phyloP scores from a whole-genome alignment of 2,797 vertebrate species.

The Lutjanus campechanus region DNA sequence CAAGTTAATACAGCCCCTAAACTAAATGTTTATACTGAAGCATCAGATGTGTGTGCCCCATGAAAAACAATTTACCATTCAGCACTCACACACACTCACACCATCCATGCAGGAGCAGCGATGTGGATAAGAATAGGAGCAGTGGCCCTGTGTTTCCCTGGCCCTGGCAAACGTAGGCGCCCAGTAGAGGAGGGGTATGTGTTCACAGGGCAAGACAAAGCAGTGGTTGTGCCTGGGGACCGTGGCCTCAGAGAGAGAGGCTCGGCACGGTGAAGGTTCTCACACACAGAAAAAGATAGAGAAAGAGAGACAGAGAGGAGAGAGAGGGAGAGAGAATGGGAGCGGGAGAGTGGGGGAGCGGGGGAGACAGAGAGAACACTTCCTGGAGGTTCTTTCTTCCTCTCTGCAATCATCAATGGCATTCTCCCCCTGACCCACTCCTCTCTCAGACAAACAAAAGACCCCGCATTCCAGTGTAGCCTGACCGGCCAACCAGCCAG shows the following conservation, averaged over 20 bases:
- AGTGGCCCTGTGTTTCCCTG: slow-evolving; percentile 80
- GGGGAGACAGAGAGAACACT: slow-evolving; percentile 80
- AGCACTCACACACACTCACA: slow-evolving; percentile 45
- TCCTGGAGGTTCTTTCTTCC: slow-evolving; percentile 89
- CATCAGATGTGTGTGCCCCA: slow-evolving; percentile 51
- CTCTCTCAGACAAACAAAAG: slow-evolving; percentile 87
- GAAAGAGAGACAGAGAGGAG: slow-evolving; percentile 54
- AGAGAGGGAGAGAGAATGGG: slow-evolving; percentile 74
- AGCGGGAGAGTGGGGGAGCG: slow-evolving; percentile 67
- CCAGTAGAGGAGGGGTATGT: slow-evolving; percentile 83
- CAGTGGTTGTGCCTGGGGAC: slow-evolving; percentile 88
- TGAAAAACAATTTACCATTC: slow-evolving; percentile 68
- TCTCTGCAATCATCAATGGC: slow-evolving; percentile 89
- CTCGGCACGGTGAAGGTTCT: slow-evolving; percentile 86
- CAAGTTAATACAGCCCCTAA: background rate
- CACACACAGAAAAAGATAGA: slow-evolving; percentile 81
- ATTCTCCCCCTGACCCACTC: slow-evolving; percentile 87
- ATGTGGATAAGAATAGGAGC: slow-evolving; percentile 83
- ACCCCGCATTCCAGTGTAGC: slow-evolving; percentile 87
- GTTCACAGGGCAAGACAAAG: slow-evolving; percentile 88
- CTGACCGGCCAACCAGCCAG: slow-evolving; percentile 81
- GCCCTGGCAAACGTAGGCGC: slow-evolving; percentile 78
- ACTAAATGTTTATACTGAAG: slow-evolving; percentile 36
- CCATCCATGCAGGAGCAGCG: slow-evolving; percentile 71
- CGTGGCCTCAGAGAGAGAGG: slow-evolving; percentile 84